Conservation (phyloP, 2,888 invertebrate species). For the Andrena bucephala region DNA sequence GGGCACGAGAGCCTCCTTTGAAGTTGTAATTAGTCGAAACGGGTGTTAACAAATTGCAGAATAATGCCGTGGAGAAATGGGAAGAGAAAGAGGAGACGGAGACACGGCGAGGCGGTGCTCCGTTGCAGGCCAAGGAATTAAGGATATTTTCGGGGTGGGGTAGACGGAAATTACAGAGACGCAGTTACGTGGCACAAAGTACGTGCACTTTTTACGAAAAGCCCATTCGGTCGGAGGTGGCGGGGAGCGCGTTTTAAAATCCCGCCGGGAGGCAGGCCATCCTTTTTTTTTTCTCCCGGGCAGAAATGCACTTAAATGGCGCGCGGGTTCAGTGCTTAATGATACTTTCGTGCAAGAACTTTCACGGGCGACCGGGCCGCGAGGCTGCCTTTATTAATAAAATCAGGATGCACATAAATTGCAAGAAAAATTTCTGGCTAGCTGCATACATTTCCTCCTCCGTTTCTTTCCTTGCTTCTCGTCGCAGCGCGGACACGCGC, state of each 20-base stretch:
- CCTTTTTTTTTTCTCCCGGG: conserved; percentile 10
- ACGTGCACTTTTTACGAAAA: conserved; percentile 48
- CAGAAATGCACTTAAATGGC: conserved; percentile 44
- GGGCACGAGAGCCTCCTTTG: not conserved
- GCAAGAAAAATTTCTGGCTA: conserved; percentile 40
- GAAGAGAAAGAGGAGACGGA: not conserved
- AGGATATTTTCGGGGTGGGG: conserved; percentile 32
- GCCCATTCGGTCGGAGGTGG: conserved; percentile 33
- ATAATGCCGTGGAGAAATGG: conserved; percentile 4
- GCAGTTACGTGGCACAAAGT: conserved; percentile 38
- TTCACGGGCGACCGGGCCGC: conserved; percentile 12
- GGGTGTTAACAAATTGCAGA: conserved; percentile 33
- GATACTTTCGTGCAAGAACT: conserved; percentile 43
- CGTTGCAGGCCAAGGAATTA: conserved; percentile 22
- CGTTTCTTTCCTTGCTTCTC: not conserved
- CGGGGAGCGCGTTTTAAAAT: conserved; percentile 35
- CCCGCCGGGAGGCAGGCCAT: conserved; percentile 26
- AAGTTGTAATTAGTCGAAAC: conserved; percentile 22
- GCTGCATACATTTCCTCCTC: not conserved
- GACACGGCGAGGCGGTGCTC: conserved; percentile 3
- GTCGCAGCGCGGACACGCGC: conserved; percentile 1
- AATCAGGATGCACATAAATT: conserved; percentile 47
- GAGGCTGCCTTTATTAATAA: conserved; percentile 44
- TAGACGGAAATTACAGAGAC: conserved; percentile 24
- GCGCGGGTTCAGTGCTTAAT: conserved; percentile 25